Percentiles rank a stretch among this genome's conserved stretches.
Evolutionary conservation across 2,113 vertebrate genomes (phyloP).

Genomic region (Abramis brama): DNA sequence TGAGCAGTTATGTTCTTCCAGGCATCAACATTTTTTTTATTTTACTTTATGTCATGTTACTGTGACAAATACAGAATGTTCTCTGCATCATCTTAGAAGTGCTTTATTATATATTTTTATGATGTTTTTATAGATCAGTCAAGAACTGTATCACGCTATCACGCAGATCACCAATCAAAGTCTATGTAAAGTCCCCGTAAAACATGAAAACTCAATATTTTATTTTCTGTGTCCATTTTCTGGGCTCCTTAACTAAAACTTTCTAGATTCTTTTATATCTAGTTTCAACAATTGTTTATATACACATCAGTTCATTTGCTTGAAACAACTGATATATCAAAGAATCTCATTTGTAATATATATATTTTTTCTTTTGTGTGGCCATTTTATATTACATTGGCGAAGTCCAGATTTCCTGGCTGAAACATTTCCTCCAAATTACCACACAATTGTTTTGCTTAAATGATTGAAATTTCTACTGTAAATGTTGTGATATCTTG

Average conservation of each 20-base stretch:
- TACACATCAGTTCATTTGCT: no score
- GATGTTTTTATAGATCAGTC: conserved; percentile 35
- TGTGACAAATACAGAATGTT: conserved; percentile 2
- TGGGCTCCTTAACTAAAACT: not conserved
- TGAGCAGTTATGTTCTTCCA: not conserved
- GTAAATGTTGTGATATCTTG: conserved; percentile 18
- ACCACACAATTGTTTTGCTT: conserved; percentile 11
- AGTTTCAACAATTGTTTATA: no score
- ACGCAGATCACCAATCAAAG: not conserved
- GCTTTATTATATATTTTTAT: conserved; percentile 48
- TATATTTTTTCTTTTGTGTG: not conserved
- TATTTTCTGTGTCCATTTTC: no score
- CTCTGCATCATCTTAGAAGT: conserved; percentile 42
- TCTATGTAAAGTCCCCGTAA: no score
- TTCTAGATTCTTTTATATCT: no score
- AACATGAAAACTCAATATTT: no score
- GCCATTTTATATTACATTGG: not conserved
- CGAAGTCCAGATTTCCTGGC: not conserved
- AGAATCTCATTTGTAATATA: not conserved
- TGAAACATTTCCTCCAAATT: not conserved
- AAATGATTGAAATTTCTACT: not conserved
- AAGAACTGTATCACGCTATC: not conserved
- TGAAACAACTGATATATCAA: no score
- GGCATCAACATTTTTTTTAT: not conserved
- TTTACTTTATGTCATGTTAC: not conserved